Evolutionary conservation across 23 tunicate species (phyloP), one percentile per base, ranked within the genome.

Genomic region (Styela clava): DNA sequence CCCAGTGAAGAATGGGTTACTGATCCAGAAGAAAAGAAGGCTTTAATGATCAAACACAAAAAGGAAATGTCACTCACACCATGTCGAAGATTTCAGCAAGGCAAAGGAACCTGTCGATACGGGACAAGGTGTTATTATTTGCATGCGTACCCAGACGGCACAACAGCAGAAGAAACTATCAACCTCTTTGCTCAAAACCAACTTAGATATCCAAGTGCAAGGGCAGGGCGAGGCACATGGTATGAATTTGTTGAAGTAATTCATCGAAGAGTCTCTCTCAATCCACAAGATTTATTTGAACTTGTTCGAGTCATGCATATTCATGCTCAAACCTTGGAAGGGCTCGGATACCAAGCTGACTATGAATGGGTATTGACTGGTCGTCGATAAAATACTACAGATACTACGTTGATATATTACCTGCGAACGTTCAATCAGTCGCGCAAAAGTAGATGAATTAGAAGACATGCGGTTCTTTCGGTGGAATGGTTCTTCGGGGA

Each of bases 191-290:
- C 12, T 7, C 56, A 7, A 12, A 44, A 44, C 56, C 7, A 5
- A 12, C 56, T 12, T 5, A 44, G 7, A 5, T 5, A 5, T 7
- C 56, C 9, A 7, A 44, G 12, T 12, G 56, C 70, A 27, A 16
- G 30, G 7, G 18, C 70, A 5, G 31, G 29, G 16, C 31, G 70
- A 65, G 70, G 70, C 9, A 65, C 31, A 3, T 27, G 70, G 70
- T 24, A 24, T 7, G 31, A 65, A 65, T 65, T 65, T 27, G 70
- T 65, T 16, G 70, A 65, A 24, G 70, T 65, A 5, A 65, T 65
- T 65, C 31, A 24, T 65, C 70, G 70, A 27, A 65, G 70, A 65
- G 56, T 44, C 9, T 44, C 56, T 44, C 56, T 44, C 56, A 44
- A 44, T 44, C 56, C 56, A 44, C 56, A 44, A 44, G 56, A 44